Base-by-base conservation (phyloP, 2,113 vertebrate species). In the Neodontobutis hainanensis region DNA sequence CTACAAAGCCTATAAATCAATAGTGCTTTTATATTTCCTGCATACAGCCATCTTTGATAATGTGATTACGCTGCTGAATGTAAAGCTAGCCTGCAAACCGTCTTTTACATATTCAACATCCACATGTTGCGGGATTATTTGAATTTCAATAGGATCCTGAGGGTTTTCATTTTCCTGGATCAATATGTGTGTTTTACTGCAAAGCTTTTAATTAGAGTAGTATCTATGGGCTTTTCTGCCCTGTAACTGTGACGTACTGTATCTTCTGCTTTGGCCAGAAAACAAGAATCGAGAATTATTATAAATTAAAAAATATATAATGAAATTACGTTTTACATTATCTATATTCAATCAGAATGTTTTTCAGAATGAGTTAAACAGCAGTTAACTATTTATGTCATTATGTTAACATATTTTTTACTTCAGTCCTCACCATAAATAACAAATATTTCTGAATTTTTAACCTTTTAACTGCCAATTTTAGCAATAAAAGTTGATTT, bases 131-230 rank as follows among this genome's bases (percentile, higher is more conserved):
- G 5, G 40, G 50, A 27, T 45, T 32, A 75, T 76, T 60, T 67
- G 7, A 75, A 81, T 81, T 59, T 64, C 68, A 69, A 80, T 58
- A 46, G 11, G 58, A 46, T 65, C 0, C 47, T 62, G 8, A 44
- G 51, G 60, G 46, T 47, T 64, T 60, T n/a, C 34, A 36, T 11
- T 62, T 19, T 12, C 6, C n/a, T 44, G 34, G 52, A 76, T 78
- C 75, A 65, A 79, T 63, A 57, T 36, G 11, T 46, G 55, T 38
- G 15, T 61, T 72, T 64, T 38, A 47, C 48, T 6, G 8, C 58
- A 75, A 72, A n/a, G 4, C 64, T 64, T 80, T 86, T 57, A 78
- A 77, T 75, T 44, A 69, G 45, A 59, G 6, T 68, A 55, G n/a
- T n/a, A n/a, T n/a, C n/a, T n/a, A n/a, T n/a, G n/a, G n/a, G n/a